Conservation (phyloP, 2,888 invertebrate species). For the Pandemis heparana region DNA sequence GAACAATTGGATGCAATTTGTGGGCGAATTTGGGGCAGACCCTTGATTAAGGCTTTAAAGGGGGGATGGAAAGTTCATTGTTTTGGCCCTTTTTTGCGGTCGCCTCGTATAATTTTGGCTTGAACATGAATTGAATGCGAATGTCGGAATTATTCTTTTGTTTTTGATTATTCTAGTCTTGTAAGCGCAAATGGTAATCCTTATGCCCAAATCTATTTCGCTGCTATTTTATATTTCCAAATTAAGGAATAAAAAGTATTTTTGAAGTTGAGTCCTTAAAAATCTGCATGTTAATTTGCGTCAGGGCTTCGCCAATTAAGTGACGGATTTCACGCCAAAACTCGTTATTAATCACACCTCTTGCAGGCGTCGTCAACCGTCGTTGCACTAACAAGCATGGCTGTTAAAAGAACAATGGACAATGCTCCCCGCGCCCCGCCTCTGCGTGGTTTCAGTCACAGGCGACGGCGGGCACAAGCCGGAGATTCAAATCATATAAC, state of each 20-base stretch:
- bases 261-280: constrained; percentile 17
- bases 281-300: constrained; percentile 42
- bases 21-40: constrained; percentile 81
- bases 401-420: constrained; percentile 85
- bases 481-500: no score
- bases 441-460: constrained; percentile 46
- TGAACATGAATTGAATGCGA: constrained; percentile 67
- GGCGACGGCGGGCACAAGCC: constrained; percentile 30
- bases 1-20: constrained; percentile 86
- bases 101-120: constrained; percentile 66
- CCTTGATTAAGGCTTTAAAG: constrained; percentile 76
- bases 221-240: neutral
- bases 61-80: constrained; percentile 66
- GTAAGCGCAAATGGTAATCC: constrained; percentile 24
- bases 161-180: constrained; percentile 50
- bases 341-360: constrained; percentile 73
- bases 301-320: constrained; percentile 57
- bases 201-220: neutral
- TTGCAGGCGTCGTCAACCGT: constrained; percentile 57
- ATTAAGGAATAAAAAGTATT: neutral
- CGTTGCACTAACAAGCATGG: constrained; percentile 76
- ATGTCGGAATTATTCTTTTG: constrained; percentile 56
- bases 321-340: constrained; percentile 68
- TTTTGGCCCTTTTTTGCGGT: constrained; percentile 75
- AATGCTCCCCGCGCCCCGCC: constrained; percentile 63